Evolutionary conservation across 2,888 invertebrate species (phyloP).

Genomic region (Autographa gamma): DNA sequence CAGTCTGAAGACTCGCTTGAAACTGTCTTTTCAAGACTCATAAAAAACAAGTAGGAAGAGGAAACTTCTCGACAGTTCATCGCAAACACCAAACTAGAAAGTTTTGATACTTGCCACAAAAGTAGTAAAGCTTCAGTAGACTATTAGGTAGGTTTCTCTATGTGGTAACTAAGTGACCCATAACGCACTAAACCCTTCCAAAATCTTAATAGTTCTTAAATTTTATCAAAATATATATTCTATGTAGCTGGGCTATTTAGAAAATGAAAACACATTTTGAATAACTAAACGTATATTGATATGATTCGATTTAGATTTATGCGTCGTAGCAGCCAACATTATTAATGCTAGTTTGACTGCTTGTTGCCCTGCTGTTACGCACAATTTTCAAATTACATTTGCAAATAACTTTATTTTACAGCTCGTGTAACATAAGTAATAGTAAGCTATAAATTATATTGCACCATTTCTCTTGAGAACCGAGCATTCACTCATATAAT

Average conservation of each 20-base stretch:
- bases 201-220: too few species aligned
- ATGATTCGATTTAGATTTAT: conserved; percentile 22
- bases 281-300: conserved; percentile 36
- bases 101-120: background rate
- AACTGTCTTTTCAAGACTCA: background rate
- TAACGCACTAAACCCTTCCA: too few species aligned
- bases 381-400: conserved; percentile 37
- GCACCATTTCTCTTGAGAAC: conserved; percentile 18
- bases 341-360: conserved; percentile 12
- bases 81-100: background rate
- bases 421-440: conserved; percentile 14
- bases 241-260: background rate
- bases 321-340: conserved; percentile 10
- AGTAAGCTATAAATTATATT: conserved; percentile 30
- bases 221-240: too few species aligned
- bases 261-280: conserved; percentile 30
- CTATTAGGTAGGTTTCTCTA: too few species aligned
- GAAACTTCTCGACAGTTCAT: background rate
- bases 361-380: conserved; percentile 18
- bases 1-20: background rate
- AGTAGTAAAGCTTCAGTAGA: background rate
- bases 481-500: conserved; percentile 6
- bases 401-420: conserved; percentile 41
- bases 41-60: conserved; percentile 2
- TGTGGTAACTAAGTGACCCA: too few species aligned